phyloP scores from a whole-genome alignment of 2,888 invertebrate species.

The Microplitis deprimator region DNA sequence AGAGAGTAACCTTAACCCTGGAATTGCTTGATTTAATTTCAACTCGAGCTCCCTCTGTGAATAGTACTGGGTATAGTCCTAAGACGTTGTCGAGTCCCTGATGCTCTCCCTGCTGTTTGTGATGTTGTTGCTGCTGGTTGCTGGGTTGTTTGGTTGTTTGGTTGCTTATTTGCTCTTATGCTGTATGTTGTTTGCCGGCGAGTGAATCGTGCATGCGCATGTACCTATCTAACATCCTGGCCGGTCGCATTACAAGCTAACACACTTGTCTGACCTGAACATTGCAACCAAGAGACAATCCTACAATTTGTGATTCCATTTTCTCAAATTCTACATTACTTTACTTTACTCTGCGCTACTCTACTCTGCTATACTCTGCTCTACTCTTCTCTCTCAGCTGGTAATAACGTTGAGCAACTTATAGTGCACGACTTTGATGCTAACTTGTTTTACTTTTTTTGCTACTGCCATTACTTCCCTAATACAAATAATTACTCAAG shows the following conservation, averaged over 20 bases:
- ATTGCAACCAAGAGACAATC: constrained; percentile 16
- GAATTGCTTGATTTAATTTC: constrained; percentile 53
- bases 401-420: neutral
- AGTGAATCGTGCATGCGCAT: constrained; percentile 16
- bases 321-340: constrained; percentile 20
- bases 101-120: neutral
- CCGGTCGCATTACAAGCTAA: constrained; percentile 21
- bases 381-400: neutral
- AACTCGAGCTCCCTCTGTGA: constrained; percentile 8
- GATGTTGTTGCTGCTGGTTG: neutral
- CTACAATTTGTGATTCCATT: constrained; percentile 32
- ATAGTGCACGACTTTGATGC: neutral
- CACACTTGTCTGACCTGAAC: constrained; percentile 25
- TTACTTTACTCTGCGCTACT: constrained; percentile 13
- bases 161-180: neutral
- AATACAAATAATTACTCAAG: neutral
- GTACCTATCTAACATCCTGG: constrained; percentile 16
- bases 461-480: neutral
- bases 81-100: neutral
- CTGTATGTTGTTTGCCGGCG: constrained; percentile 4
- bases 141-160: neutral
- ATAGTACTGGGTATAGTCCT: neutral
- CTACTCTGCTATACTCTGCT: neutral
- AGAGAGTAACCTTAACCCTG: constrained; percentile 58
- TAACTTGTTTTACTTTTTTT: neutral